Conservation (phyloP, 2,888 invertebrate species). For the Stratiomys singularior region DNA sequence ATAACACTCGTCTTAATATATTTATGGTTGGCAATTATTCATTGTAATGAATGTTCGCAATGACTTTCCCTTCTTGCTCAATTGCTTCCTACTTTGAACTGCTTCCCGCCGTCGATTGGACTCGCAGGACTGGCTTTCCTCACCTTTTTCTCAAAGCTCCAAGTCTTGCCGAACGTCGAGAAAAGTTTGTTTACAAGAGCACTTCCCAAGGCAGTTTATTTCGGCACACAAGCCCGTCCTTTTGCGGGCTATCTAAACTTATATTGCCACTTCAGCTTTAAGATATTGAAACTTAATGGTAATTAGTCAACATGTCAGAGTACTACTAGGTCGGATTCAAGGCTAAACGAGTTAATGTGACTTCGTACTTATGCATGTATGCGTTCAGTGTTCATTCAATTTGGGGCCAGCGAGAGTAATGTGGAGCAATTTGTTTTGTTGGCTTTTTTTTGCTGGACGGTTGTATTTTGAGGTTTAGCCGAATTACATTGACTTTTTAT, state of each 20-base stretch:
- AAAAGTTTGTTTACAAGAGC: conserved; percentile 26
- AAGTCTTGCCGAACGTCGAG: background rate
- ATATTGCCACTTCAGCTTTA: background rate
- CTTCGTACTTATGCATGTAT: background rate
- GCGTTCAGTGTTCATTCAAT: conserved; percentile 3
- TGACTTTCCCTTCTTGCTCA: conserved; percentile 6
- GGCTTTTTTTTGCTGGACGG: no score
- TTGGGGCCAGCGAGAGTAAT: conserved; percentile 3
- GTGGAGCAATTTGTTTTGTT: background rate
- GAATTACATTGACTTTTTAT: no score
- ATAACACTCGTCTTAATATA: background rate
- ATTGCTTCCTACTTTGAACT: conserved; percentile 10
- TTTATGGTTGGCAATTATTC: conserved; percentile 28
- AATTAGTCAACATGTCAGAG: conserved; percentile 22
- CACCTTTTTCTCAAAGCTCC: background rate
- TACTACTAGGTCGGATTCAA: conserved; percentile 2
- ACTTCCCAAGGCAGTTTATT: background rate
- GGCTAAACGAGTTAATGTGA: conserved; percentile 10
- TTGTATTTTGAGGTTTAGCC: no score
- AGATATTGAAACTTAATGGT: background rate
- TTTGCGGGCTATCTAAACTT: background rate
- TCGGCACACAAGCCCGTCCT: background rate
- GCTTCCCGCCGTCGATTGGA: background rate
- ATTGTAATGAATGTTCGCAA: conserved; percentile 22
- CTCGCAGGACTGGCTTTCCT: background rate